Evolutionary conservation across 2,113 vertebrate species (phyloP).

Genomic region (Panurus biarmicus): DNA sequence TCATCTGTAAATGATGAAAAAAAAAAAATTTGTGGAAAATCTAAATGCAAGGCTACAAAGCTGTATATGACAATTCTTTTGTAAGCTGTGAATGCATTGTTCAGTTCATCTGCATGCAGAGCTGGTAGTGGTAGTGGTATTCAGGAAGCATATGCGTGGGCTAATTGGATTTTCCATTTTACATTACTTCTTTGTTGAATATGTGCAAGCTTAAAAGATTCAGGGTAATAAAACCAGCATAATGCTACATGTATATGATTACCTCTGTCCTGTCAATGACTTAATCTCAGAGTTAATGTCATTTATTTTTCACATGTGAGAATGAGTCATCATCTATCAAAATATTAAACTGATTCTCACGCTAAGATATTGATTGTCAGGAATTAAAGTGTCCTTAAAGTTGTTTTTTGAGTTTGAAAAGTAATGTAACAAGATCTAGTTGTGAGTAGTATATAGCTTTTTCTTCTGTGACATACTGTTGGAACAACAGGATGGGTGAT

Average conservation of each 20-base stretch:
- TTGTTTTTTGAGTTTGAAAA: neutral
- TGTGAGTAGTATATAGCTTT: neutral
- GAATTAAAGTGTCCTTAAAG: neutral
- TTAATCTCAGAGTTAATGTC: slow-evolving; percentile 22
- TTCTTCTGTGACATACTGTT: neutral
- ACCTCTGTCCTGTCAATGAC: slow-evolving; percentile 10
- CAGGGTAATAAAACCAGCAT: slow-evolving; percentile 36
- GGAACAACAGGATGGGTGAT: neutral
- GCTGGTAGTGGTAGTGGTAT: neutral
- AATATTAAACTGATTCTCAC: neutral
- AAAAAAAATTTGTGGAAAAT: too few relatives aligned
- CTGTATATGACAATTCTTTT: neutral
- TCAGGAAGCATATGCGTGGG: slow-evolving; percentile 1
- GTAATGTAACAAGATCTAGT: neutral
- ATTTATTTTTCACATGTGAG: slow-evolving; percentile 13
- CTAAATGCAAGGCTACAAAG: neutral
- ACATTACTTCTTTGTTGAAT: slow-evolving; percentile 34
- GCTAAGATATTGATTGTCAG: neutral
- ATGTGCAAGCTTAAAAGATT: slow-evolving; percentile 29
- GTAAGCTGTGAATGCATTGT: neutral
- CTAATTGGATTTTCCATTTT: slow-evolving; percentile 64
- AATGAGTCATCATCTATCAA: neutral
- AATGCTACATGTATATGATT: slow-evolving; percentile 16
- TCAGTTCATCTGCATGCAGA: slow-evolving; percentile 17
- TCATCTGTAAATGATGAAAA: neutral